Percentiles rank a stretch among this genome's conserved stretches.
phyloP scores from a whole-genome alignment of 2,113 vertebrate species.

The Daubentonia madagascariensis region DNA sequence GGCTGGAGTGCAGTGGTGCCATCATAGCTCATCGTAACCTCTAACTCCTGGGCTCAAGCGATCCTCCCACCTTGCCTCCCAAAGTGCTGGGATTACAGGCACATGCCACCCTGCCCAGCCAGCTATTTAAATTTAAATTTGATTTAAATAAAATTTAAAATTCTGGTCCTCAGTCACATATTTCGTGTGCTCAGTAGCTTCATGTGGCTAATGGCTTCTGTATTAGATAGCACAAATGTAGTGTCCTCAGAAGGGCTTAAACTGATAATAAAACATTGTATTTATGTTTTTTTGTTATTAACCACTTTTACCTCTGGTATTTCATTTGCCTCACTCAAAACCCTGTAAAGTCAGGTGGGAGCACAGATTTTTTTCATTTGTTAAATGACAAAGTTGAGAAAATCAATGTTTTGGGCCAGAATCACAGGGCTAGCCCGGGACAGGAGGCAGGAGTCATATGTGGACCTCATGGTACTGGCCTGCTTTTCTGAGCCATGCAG shows the following conservation, averaged over 20 bases:
- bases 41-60: no score
- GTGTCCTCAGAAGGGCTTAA: not conserved
- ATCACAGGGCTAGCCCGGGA: not conserved
- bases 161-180: not conserved
- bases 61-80: no score
- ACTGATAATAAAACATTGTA: not conserved
- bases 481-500: not conserved
- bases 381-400: conserved; percentile 15
- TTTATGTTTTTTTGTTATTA: not conserved
- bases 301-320: not conserved
- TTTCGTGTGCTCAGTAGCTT: not conserved
- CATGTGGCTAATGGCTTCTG: not conserved
- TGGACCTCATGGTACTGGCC: not conserved
- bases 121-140: not conserved
- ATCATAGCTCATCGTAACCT: no score
- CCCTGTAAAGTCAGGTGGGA: not conserved
- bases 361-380: not conserved
- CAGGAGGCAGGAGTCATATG: not conserved
- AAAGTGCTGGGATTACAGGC: no score
- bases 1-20: no score
- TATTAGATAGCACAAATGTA: not conserved
- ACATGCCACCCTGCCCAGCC: no score
- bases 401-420: not conserved
- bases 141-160: conserved; percentile 3
- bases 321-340: not conserved